Percentiles rank a stretch among this genome's conserved stretches.
Evolutionary conservation across 2,113 vertebrate genomes (phyloP).

Genomic region (Corythoichthys haematopterus): DNA sequence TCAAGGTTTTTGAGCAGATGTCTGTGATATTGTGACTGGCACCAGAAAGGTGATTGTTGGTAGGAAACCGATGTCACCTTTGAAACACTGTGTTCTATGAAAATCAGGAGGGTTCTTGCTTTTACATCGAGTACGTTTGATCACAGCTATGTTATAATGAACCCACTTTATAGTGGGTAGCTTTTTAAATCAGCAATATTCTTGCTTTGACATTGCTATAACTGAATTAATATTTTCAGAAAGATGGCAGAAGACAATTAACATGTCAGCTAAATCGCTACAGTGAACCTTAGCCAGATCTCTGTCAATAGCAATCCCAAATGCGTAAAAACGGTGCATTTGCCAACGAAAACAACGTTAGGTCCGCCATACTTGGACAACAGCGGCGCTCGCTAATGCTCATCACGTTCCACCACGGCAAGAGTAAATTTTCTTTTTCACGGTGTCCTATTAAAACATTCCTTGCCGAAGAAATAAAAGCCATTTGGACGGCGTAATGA

Average conservation of each 20-base stretch:
- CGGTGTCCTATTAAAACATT: conserved; percentile 30
- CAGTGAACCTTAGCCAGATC: not conserved
- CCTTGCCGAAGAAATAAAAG: conserved; percentile 24
- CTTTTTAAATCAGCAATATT: not conserved
- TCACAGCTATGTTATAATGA: too few species aligned
- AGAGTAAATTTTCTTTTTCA: conserved; percentile 14
- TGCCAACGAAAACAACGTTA: not conserved
- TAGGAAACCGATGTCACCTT: not conserved
- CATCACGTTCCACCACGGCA: conserved; percentile 27
- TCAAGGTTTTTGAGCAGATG: not conserved
- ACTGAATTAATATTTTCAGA: not conserved
- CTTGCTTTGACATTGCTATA: not conserved
- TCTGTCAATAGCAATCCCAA: not conserved
- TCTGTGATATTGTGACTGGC: not conserved
- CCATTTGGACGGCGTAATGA: conserved; percentile 28
- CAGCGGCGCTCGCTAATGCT: not conserved
- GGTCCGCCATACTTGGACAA: not conserved
- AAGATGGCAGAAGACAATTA: not conserved
- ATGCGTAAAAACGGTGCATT: not conserved
- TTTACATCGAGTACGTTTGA: too few species aligned
- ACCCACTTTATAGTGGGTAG: not conserved
- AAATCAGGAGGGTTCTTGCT: too few species aligned
- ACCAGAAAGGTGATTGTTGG: not conserved
- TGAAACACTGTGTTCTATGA: not conserved
- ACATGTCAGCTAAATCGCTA: not conserved